Percentiles rank a stretch among this genome's conserved stretches.
phyloP scores from a whole-genome alignment of 1,140 invertebrate species.

The Bemisia tabaci region DNA sequence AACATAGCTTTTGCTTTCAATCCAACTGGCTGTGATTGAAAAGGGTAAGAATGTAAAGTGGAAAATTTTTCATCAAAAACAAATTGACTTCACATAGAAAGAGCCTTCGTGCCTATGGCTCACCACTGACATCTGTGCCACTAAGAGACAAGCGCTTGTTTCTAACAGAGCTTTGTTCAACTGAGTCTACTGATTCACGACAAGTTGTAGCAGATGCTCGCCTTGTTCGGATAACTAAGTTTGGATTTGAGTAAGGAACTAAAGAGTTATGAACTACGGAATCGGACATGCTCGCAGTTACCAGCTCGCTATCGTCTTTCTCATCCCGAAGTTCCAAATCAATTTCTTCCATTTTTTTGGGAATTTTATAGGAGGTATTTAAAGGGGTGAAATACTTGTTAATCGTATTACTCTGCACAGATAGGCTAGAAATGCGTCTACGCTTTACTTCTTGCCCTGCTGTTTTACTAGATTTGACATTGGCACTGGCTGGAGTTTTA shows the following conservation, averaged over 20 bases:
- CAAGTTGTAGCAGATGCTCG: slow-evolving; percentile 25
- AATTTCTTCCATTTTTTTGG: slow-evolving; percentile 13
- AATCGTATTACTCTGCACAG: not conserved
- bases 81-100: no score
- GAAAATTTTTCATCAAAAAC: no score
- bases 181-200: slow-evolving; percentile 7
- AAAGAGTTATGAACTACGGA: no score
- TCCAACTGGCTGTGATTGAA: no score
- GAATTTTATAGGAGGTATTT: not conserved
- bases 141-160: not conserved
- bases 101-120: no score
- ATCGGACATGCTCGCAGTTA: no score
- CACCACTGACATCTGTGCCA: not conserved
- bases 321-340: slow-evolving; percentile 1
- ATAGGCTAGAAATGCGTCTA: not conserved
- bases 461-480: not conserved
- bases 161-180: not conserved
- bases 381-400: not conserved
- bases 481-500: not conserved
- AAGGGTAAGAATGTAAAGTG: no score
- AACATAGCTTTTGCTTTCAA: slow-evolving; percentile 19
- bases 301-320: not conserved
- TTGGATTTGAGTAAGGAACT: slow-evolving; percentile 35
- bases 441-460: not conserved
- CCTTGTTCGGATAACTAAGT: slow-evolving; percentile 37